Base-by-base conservation (phyloP, 2,888 invertebrate species). In the Drosophila tripunctata region DNA sequence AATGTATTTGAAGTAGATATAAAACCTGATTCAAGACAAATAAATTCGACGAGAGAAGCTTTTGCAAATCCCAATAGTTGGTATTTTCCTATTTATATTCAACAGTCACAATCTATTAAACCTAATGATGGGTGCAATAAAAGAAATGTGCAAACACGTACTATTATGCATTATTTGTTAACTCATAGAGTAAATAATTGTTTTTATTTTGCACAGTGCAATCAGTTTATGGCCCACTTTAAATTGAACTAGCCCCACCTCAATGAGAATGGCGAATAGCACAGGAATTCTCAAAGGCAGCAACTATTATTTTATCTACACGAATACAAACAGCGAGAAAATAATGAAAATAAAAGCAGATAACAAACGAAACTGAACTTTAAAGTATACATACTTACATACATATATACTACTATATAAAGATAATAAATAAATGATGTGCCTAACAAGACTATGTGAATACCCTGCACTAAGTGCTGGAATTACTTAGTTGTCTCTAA, bases 311-410 rank as follows among this genome's bases (percentile, higher is more conserved):
- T 61, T 69, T 78, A 64, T 63, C 75, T 69, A 61, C 19, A 40
- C 12, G 27, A 31, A 8, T 10, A 27, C 27, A 27, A 27, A 27
- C 3, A 27, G 10, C 6, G 24, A 48, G 19, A 50, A 56, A 57
- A 48, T 44, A 41, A 44, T 10, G 30, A 43, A 64, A 55, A 65
- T 51, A 63, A 48, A 51, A 35, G 38, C 15, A 69, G 81, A 81
- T 81, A 88, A 68, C 55, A 52, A 67, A 58, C 64, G 50, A 79
- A 76, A 84, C 54, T 54, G 40, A 80, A 87, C 55, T 68, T 78
- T 48, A 61, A 78, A 82, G 51, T 47, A 35, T 56, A 60, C 47
- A 36, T 40, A 50, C 38, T 41, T n/a, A n/a, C n/a, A n/a, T n/a
- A n/a, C n/a, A n/a, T n/a, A n/a, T n/a, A n/a, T n/a, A n/a, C n/a